Evolutionary conservation across 2,888 invertebrate species (phyloP), one percentile per base, ranked within the genome.

Genomic region (Tachina fera): DNA sequence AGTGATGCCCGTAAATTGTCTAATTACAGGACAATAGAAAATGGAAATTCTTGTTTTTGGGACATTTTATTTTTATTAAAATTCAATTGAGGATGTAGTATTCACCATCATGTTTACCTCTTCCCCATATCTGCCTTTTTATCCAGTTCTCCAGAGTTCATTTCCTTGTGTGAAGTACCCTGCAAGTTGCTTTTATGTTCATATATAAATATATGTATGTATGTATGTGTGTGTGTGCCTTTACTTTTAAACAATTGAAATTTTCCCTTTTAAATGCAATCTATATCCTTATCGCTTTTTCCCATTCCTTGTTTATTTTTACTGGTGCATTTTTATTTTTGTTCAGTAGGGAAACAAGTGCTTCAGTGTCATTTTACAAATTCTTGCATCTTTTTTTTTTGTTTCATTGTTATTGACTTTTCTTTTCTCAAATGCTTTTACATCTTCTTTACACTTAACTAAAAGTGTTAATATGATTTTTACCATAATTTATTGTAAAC

Each of bases 381-480:
- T 68, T 45, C 19, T 31, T 60, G 19, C 9, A 31, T 45, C 13
- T 11, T 56, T 43, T 67, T 16, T 47, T 49, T 10, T 19, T 53
- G 43, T 78, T 70, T 51, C 19, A 61, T 60, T 70, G 60, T 70
- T 65, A 14, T 65, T 56, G 51, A 10, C 14, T 11, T 22, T 77
- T 49, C 49, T 68, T 49, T 78, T 22, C 61, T 6, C 9, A n/a
- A 19, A 41, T 41, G n/a, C n/a, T 45, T 70, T 61, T 14, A 9
- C 16, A 58, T 56, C 19, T 68, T 58, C 41, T 31, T 77, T 77
- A 58, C 77, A 68, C 70, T 60, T 61, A 70, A 70, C 53, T 78
- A 70, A 78, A 61, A 61, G 61, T 43, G 43, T 70, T 60, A 77
- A 61, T 43, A 68, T 19, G 22, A 58, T 60, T 77, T 41, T 16